phyloP scores from a whole-genome alignment of 1,140 invertebrate species.

The Orchesella cincta region DNA sequence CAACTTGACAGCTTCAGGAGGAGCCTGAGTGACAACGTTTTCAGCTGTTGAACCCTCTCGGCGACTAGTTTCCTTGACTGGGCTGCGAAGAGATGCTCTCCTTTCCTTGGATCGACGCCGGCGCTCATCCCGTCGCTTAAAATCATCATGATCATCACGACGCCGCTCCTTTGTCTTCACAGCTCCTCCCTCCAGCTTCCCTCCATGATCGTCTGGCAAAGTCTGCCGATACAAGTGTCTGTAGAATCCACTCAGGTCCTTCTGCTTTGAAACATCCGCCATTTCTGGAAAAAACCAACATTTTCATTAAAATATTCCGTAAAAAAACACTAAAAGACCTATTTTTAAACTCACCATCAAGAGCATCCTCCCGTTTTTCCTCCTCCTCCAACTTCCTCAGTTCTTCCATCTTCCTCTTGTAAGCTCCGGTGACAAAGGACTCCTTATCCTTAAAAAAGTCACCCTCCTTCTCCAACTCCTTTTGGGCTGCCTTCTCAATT shows the following conservation, averaged over 20 bases:
- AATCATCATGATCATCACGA: no score
- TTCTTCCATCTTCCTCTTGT: slow-evolving; percentile 89
- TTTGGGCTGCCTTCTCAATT: slow-evolving; percentile 82
- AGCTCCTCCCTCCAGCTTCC: not conserved
- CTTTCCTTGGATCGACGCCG: not conserved
- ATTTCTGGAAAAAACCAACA: slow-evolving; percentile 61
- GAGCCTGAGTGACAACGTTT: no score
- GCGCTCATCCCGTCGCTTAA: not conserved
- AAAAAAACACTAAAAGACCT: not conserved
- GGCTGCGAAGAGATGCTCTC: not conserved
- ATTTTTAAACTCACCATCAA: slow-evolving; percentile 65
- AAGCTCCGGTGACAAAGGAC: slow-evolving; percentile 88
- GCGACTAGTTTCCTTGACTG: not conserved
- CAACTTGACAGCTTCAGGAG: slow-evolving; percentile 55
- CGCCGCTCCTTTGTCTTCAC: not conserved
- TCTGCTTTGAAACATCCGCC: slow-evolving; percentile 89
- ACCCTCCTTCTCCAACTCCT: slow-evolving; percentile 84
- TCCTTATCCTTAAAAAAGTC: slow-evolving; percentile 90
- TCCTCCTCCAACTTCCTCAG: slow-evolving; percentile 79
- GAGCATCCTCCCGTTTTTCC: slow-evolving; percentile 74
- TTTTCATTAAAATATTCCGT: slow-evolving; percentile 29
- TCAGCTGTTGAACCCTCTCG: no score
- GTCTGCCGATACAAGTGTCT: slow-evolving; percentile 83
- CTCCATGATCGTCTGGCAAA: no score
- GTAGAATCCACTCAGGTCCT: slow-evolving; percentile 90